These are phyloP conservation scores for Tricholaema leucomelas DNA, from an alignment of 2,113 vertebrate genomes.

Conservation along the genomic window DNA sequence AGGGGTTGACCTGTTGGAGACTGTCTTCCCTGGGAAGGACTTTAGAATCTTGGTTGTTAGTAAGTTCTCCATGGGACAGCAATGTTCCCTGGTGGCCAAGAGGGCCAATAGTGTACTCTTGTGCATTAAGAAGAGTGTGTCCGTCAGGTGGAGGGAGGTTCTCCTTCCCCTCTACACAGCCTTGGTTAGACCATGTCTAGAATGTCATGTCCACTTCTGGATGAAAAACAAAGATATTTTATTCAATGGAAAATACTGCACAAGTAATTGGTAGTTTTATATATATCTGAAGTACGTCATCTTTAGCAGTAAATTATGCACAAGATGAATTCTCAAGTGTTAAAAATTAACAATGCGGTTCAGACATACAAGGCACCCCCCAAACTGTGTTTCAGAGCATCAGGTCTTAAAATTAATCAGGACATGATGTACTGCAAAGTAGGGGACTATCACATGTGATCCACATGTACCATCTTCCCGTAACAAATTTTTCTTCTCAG, in stretches of 20 bases:
- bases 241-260: background rate
- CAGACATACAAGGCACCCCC: background rate
- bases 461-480: background rate
- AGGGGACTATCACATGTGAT: background rate
- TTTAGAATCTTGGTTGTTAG: too few species aligned
- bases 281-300: background rate
- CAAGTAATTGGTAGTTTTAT: background rate
- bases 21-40: too few species aligned
- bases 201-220: too few species aligned
- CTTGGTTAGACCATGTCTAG: too few species aligned
- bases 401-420: background rate
- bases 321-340: background rate
- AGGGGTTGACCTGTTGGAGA: too few species aligned
- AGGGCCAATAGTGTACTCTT: too few species aligned
- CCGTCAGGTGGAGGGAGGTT: too few species aligned
- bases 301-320: background rate
- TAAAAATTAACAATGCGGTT: constrained; percentile 17
- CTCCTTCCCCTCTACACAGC: too few species aligned
- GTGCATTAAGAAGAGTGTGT: too few species aligned
- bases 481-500: background rate
- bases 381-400: background rate
- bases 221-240: background rate
- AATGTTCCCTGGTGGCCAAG: too few species aligned
- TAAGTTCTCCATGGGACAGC: too few species aligned
- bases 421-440: background rate